Base-by-base conservation (phyloP, 2,888 invertebrate genomes). In the Andrena flavipes region DNA sequence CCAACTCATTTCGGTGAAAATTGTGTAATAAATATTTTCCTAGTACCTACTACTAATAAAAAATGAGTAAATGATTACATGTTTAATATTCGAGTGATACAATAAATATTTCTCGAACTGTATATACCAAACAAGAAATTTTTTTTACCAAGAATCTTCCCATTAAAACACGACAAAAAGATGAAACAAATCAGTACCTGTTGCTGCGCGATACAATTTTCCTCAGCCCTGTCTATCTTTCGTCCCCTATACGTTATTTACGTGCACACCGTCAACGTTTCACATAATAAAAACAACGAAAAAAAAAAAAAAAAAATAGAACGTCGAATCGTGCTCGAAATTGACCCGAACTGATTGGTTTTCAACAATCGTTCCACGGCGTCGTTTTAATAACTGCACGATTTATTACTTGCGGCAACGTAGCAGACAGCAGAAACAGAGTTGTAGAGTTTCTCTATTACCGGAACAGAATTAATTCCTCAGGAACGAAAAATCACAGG, bases 151-250 rank as follows among this genome's bases (percentile, higher is more conserved):
- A 42, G 16, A 42, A 16, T n/a, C 30, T 62, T 20, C n/a, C 33
- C 30, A 51, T 51, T 30, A 29, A 51, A 67, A 13, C 49, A 6
- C 1, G 33, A 29, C 8, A 7, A 30, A 70, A 72, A 60, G 16
- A 13, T 3, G n/a, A 13, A 67, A 23, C 30, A 20, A 29, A 70
- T 70, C 51, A 16, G 51, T 75, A 75, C 75, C 69, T 69, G 75
- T 69, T 75, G 75, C 75, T 62, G 26, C 51, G 35, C n/a, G 60
- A 51, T 51, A 49, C 70, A 75, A 75, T 69, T 54, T 64, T 75
- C 62, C 70, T 63, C 42, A 63, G 62, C 16, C 35, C n/a, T 30
- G 60, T 48, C 10, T 26, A 70, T 69, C 70, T 62, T 33, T 51
- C 35, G 4, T 10, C 13, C 30, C 33, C 10, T 26, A 13, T 13